A percentile compares a stretch with the other conserved stretches of the same genome.
phyloP scores from a whole-genome alignment of 1,140 invertebrate genomes.

The Spodoptera litura region DNA sequence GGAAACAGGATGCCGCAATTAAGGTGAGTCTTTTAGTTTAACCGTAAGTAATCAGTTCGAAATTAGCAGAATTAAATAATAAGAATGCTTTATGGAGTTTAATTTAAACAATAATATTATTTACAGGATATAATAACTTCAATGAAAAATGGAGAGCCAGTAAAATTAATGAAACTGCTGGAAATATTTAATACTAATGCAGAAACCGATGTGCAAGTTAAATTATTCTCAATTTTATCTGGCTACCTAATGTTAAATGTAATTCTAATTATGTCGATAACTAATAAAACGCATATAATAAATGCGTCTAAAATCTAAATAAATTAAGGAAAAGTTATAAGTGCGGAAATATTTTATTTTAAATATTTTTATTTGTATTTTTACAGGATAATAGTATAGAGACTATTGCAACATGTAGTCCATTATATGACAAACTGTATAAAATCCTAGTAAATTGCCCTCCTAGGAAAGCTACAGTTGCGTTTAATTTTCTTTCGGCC shows the following conservation, averaged over 20 bases:
- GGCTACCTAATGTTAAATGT: conserved; percentile 64
- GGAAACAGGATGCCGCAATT: background rate
- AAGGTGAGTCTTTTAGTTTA: background rate
- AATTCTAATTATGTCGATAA: conserved; percentile 36
- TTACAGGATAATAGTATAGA: conserved; percentile 61
- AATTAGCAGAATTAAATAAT: background rate
- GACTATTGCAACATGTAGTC: conserved; percentile 61
- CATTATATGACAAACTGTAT: conserved; percentile 66
- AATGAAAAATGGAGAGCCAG: conserved; percentile 36
- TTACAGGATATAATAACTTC: conserved; percentile 53
- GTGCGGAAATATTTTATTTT: background rate
- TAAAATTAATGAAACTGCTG: conserved; percentile 57
- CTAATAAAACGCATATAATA: conserved; percentile 14
- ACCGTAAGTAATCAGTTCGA: background rate
- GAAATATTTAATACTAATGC: conserved; percentile 56
- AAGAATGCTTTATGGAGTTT: no score
- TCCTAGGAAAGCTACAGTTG: conserved; percentile 58
- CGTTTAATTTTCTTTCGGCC: conserved; percentile 69
- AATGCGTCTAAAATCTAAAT: no score
- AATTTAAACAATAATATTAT: background rate
- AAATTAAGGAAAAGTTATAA: background rate
- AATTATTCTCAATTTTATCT: conserved; percentile 67
- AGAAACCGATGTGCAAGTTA: conserved; percentile 60
- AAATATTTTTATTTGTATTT: background rate
- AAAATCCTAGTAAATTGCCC: conserved; percentile 59